Percentiles rank a stretch among this genome's conserved stretches.
phyloP scores from a whole-genome alignment of 2,888 invertebrate genomes.

The Temnothorax unifasciatus region DNA sequence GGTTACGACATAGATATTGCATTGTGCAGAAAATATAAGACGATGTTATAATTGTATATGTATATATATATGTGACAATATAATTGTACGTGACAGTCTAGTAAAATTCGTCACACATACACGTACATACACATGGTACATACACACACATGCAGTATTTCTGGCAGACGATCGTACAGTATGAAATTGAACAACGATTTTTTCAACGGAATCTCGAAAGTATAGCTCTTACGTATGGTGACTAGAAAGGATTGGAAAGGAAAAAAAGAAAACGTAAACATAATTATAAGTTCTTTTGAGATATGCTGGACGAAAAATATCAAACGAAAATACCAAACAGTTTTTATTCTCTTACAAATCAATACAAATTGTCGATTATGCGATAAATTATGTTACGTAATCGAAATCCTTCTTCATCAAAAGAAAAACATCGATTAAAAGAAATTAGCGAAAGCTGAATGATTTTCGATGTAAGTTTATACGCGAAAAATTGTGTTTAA shows the following conservation, averaged over 20 bases:
- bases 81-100: constrained; percentile 42
- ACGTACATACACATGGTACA: neutral
- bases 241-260: neutral
- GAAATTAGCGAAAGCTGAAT: neutral
- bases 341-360: constrained; percentile 27
- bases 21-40: constrained; percentile 23
- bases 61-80: constrained; percentile 38
- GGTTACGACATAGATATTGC: constrained; percentile 27
- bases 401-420: constrained; percentile 7
- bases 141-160: constrained; percentile 11
- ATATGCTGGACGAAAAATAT: neutral
- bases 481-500: constrained; percentile 61
- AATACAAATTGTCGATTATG: neutral
- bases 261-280: neutral
- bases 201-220: constrained; percentile 22
- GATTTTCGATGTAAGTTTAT: constrained; percentile 56
- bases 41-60: constrained; percentile 35
- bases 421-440: constrained; percentile 3
- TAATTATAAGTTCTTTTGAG: neutral
- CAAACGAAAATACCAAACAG: neutral
- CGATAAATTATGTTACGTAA: constrained; percentile 6
- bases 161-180: constrained; percentile 2
- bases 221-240: neutral
- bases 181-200: constrained; percentile 37
- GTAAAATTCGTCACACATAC: constrained; percentile 25